Conservation (phyloP, 2,113 vertebrate species). For the Nothobranchius furzeri region DNA sequence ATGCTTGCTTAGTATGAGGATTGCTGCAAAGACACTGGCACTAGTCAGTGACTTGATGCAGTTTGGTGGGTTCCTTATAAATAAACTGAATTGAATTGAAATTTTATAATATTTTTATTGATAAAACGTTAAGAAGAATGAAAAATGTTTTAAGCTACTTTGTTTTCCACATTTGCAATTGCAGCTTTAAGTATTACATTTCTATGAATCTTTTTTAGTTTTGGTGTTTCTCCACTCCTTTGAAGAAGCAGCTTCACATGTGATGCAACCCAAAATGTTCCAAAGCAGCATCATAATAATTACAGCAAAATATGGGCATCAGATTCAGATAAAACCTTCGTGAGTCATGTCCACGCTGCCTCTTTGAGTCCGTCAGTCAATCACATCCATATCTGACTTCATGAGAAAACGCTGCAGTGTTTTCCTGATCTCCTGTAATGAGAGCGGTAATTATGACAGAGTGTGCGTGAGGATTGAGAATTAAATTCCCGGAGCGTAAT, state of each 20-base stretch:
- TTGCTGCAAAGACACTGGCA: too few relatives aligned
- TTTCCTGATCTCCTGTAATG: slow-evolving; percentile 53
- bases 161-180: too few relatives aligned
- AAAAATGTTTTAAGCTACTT: too few relatives aligned
- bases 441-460: slow-evolving; percentile 61
- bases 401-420: slow-evolving; percentile 32
- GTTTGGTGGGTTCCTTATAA: too few relatives aligned
- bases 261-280: slow-evolving; percentile 21
- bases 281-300: neutral
- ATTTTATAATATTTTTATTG: too few relatives aligned
- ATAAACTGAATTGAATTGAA: too few relatives aligned
- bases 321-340: slow-evolving; percentile 24
- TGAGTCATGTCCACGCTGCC: slow-evolving; percentile 33
- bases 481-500: slow-evolving; percentile 65
- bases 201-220: slow-evolving; percentile 5
- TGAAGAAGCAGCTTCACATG: slow-evolving; percentile 17
- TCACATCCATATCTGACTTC: slow-evolving; percentile 12
- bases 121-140: too few relatives aligned
- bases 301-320: slow-evolving; percentile 21
- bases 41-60: too few relatives aligned
- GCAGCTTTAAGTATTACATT: too few relatives aligned
- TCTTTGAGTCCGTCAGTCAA: slow-evolving; percentile 40
- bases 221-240: slow-evolving; percentile 7
- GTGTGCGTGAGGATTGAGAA: slow-evolving; percentile 68
- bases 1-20: too few relatives aligned